These are phyloP conservation scores for Serranus cabrilla DNA, from an alignment of 2,797 vertebrate genomes.

Conservation along the genomic window DNA sequence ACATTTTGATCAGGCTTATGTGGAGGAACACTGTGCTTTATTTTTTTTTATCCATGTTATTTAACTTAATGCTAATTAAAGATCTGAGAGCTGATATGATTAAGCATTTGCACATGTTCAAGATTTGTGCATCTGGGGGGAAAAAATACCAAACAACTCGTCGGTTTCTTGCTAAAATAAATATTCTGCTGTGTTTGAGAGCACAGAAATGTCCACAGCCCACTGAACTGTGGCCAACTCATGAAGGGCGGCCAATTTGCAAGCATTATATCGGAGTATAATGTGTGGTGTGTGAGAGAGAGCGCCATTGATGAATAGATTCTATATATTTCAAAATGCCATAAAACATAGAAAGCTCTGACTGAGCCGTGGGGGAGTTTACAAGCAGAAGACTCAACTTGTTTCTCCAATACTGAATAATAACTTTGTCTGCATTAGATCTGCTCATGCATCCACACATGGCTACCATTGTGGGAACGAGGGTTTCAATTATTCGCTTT, in stretches of 20 bases:
- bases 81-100: constrained; percentile 17
- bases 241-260: constrained; percentile 16
- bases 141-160: not conserved
- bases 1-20: constrained; percentile 8
- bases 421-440: constrained; percentile 29
- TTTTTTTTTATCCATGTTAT: not conserved
- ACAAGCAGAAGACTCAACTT: constrained; percentile 30
- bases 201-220: constrained; percentile 34
- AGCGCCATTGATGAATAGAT: constrained; percentile 46
- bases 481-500: constrained; percentile 18
- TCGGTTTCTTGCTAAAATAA: not conserved
- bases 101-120: not conserved
- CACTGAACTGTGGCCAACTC: constrained; percentile 6
- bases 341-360: constrained; percentile 38
- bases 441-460: constrained; percentile 3
- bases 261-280: constrained; percentile 48
- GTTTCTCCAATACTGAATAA: constrained; percentile 33
- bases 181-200: constrained; percentile 8
- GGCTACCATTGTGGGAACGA: not conserved
- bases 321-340: constrained; percentile 43
- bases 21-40: not conserved
- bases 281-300: constrained; percentile 50
- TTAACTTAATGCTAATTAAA: constrained; percentile 23
- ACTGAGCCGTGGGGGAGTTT: constrained; percentile 35
- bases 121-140: constrained; percentile 14